A percentile compares a stretch with the other conserved stretches of the same genome.
These are phyloP conservation scores for Drosophila mauritiana DNA, from an alignment of 1,140 invertebrate species.

Conservation along the genomic window DNA sequence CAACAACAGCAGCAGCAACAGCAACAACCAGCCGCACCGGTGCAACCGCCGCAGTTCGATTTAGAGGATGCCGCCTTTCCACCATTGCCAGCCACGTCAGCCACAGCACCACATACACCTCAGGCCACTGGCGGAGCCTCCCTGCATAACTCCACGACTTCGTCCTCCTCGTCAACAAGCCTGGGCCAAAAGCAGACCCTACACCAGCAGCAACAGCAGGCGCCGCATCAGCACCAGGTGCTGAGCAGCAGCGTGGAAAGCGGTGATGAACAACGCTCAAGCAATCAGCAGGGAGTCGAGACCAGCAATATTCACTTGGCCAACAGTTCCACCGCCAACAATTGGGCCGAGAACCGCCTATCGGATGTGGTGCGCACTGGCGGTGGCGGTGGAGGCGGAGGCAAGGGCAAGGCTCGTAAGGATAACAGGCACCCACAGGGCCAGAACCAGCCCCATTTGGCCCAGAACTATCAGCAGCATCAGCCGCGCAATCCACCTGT, in stretches of 20 bases:
- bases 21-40: conserved; percentile 65
- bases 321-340: conserved; percentile 67
- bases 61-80: conserved; percentile 93
- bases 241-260: conserved; percentile 36
- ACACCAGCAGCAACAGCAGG: conserved; percentile 36
- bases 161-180: conserved; percentile 22
- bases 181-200: conserved; percentile 39
- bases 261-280: conserved; percentile 52
- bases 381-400: conserved; percentile 43
- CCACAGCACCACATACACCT: conserved; percentile 47
- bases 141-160: conserved; percentile 40
- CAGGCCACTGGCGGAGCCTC: conserved; percentile 57
- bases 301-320: conserved; percentile 36
- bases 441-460: conserved; percentile 73
- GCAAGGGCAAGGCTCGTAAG: conserved; percentile 83
- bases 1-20: conserved; percentile 78
- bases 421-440: conserved; percentile 70
- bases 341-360: conserved; percentile 86
- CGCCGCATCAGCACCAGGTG: conserved; percentile 30
- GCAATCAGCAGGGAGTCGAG: conserved; percentile 55
- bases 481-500: conserved; percentile 57
- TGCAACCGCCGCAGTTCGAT: conserved; percentile 89
- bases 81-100: conserved; percentile 87
- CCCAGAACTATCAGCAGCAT: conserved; percentile 71
- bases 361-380: conserved; percentile 91